Evolutionary conservation across 2,888 invertebrate species (phyloP), one percentile per base, ranked within the genome.

Genomic region (Griposia aprilina): DNA sequence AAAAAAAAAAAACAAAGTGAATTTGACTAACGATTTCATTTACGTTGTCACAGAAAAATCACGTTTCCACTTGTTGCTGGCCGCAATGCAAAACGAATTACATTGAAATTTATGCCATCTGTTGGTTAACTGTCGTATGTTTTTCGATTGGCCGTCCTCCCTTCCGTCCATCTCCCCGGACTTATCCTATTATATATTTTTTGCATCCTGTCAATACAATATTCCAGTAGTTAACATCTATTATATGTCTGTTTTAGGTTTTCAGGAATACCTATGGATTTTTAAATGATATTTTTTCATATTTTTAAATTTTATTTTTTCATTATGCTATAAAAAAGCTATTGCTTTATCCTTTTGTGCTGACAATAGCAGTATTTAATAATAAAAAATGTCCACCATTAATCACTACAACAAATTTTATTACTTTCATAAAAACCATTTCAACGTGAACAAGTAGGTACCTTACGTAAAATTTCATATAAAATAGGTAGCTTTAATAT

Each of bases 391-490:
- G n/a, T 70, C 50, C 5, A 59, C 26, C 59, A 60, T 70, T 71
- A 70, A 30, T 48, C 74, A 59, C 36, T 50, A 59, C 15, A 48
- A 59, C n/a, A n/a, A 74, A 71, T 50, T 75, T 75, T 74, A 74
- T 59, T 45, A 59, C 23, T 57, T 50, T 13, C 36, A 59, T 74
- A 48, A 74, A 70, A 41, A n/a, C 36, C n/a, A 57, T 30, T 57
- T 26, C 4, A 65, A 65, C 52, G 23, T 68, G 15, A 41, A 41
- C 23, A 23, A 63, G 36, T 36, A 36, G 30, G 30, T 63, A 36
- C 7, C 23, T n/a, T 63, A 63, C 8, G 63, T 23, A 41, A 63
- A 13, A 62, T 20, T 36, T 36, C 23, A 23, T 62, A 62, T 36
- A 60, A 15, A 41, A 41, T 41, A 41, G 41, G 41, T 41, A 41